Base-by-base conservation (phyloP, 1,140 invertebrate species). In the Bombus ignitus region DNA sequence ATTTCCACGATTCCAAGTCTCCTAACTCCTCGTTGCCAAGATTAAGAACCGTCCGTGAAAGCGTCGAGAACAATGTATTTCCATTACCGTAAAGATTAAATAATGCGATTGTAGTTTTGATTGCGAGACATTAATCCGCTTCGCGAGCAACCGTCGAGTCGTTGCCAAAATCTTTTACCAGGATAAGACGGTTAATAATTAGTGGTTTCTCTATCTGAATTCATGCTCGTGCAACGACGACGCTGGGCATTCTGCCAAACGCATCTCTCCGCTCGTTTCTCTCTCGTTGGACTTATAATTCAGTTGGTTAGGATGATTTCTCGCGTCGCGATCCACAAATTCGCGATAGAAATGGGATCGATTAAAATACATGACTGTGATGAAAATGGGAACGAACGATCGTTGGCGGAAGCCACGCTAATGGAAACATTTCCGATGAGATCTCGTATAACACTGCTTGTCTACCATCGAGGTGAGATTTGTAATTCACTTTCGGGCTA, bases 161-260 rank as follows among this genome's bases (percentile, higher is more conserved):
- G 62, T 81, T 68, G 44, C 71, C 77, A 88, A 81, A 76, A 74
- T 71, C 71, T 83, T 66, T 84, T 25, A 71, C 25, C n/a, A 57
- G 81, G 91, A 87, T 90, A 91, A 90, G 81, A 28, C 66, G 90
- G 82, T 88, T 91, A 88, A 91, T 91, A 90, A 91, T 91, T 88
- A 90, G 84, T 66, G 88, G 73, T 76, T 85, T 13, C 47, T n/a
- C 68, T 37, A 22, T 53, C 2, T 13, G 39, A 62, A 44, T 25
- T 4, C n/a, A 84, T 62, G 65, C 66, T 73, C 53, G 59, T 39
- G n/a, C 44, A 39, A 42, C 71, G 66, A 71, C 35, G 75, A 53
- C 35, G 65, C 84, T 71, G 83, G 89, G 88, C 89, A 59, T 47
- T 10, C 66, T 87, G 88, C 89, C 89, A 90, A 73, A 78, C 79